Percentiles rank a stretch among this genome's conserved stretches.
phyloP scores from a whole-genome alignment of 2,113 vertebrate species.

The Mionectes macconnelli region DNA sequence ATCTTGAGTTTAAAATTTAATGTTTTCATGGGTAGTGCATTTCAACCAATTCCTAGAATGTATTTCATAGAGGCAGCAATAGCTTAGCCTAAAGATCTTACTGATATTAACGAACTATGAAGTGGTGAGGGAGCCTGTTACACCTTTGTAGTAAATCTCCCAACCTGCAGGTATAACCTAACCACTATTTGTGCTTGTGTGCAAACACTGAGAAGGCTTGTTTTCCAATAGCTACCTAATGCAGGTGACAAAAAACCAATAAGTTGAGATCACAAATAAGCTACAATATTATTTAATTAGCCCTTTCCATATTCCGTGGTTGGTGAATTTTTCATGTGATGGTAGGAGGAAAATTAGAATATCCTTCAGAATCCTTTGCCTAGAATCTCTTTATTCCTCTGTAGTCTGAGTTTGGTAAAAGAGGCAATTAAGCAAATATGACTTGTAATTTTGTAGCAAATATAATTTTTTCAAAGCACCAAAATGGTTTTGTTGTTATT shows the following conservation, averaged over 20 bases:
- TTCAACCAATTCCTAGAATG: background rate
- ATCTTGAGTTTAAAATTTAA: background rate
- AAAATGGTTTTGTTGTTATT: background rate
- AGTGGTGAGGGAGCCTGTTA: background rate
- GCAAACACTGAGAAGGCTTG: background rate
- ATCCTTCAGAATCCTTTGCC: background rate
- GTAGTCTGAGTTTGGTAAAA: background rate
- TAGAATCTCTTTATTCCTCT: background rate
- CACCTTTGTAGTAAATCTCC: background rate
- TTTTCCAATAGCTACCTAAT: background rate
- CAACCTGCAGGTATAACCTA: background rate
- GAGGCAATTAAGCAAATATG: background rate
- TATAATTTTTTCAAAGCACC: background rate
- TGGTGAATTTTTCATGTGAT: conserved; percentile 16
- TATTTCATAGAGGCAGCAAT: background rate
- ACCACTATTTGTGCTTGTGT: background rate
- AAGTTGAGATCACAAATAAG: background rate
- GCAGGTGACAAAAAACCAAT: background rate
- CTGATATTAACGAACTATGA: background rate
- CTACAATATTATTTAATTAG: background rate
- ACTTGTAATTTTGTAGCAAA: background rate
- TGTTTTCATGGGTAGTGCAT: background rate
- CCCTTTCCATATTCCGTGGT: conserved; percentile 29
- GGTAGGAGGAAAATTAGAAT: background rate
- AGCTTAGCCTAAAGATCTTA: background rate